Percentiles rank a stretch among this genome's conserved stretches.
phyloP scores from a whole-genome alignment of 2,888 invertebrate species.

The Liodrosophila aerea region DNA sequence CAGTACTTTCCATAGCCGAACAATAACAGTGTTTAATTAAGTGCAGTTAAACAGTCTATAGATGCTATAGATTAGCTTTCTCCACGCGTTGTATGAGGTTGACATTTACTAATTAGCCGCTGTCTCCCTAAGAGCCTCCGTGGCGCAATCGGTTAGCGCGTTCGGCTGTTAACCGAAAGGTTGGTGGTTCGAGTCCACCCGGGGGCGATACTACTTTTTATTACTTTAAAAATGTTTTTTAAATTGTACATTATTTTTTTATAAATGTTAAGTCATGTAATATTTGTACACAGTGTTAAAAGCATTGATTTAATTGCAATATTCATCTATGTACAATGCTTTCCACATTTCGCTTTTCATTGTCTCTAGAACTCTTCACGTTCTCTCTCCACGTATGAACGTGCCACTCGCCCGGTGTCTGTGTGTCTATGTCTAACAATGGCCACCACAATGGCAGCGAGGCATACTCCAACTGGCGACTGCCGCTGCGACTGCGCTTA shows the following conservation, averaged over 20 bases:
- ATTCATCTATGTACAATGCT: not conserved
- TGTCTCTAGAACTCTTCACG: not conserved
- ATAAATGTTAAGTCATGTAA: not conserved
- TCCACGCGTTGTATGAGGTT: not conserved
- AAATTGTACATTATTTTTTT: not conserved
- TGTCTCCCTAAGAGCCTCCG: conserved; percentile 83
- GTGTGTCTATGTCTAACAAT: conserved; percentile 68
- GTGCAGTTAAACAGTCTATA: too few relatives aligned
- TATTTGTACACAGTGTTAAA: not conserved
- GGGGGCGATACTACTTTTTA: conserved; percentile 86
- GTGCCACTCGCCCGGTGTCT: conserved; percentile 47
- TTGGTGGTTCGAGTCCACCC: conserved; percentile 99
- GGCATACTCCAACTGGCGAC: conserved; percentile 30
- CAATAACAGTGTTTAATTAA: too few relatives aligned
- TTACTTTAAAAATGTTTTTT: not conserved
- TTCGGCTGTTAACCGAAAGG: conserved; percentile 99
- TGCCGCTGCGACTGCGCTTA: conserved; percentile 26
- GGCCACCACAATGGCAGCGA: conserved; percentile 63
- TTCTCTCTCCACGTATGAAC: conserved; percentile 51
- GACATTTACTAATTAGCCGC: not conserved
- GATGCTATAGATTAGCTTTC: not conserved
- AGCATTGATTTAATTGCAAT: too few relatives aligned
- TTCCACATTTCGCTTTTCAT: not conserved
- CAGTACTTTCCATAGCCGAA: not conserved
- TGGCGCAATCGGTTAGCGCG: conserved; percentile 98